Conservation (phyloP, 2,113 vertebrate genomes). For the Cygnus atratus region DNA sequence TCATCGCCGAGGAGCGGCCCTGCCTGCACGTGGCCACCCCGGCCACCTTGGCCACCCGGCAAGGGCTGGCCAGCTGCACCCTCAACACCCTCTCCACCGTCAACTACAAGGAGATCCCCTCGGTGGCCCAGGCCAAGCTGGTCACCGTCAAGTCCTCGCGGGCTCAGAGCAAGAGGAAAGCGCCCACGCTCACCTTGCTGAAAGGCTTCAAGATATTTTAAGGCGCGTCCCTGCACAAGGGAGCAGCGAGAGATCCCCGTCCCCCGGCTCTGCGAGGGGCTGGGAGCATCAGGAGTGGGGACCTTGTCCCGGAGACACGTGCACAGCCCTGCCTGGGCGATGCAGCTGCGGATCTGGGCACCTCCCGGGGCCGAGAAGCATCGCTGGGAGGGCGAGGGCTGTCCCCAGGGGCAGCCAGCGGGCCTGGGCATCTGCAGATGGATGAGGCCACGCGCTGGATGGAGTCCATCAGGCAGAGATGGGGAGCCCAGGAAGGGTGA, state of each 20-base stretch:
- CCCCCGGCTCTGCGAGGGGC: fast-evolving
- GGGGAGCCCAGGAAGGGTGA: neutral
- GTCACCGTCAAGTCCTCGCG: conserved; percentile 90
- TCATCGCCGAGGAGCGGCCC: conserved; percentile 82
- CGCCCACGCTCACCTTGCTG: conserved; percentile 87
- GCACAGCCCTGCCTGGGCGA: neutral
- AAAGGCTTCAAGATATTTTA: conserved; percentile 95
- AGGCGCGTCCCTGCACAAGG: fast-evolving
- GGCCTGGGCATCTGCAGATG: neutral
- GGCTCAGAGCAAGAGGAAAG: conserved; percentile 91
- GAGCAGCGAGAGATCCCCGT: neutral
- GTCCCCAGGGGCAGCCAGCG: neutral
- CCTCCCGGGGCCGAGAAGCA: neutral
- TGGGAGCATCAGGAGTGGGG: neutral
- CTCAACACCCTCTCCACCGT: conserved; percentile 77
- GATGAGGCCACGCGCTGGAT: neutral
- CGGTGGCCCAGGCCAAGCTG: conserved; percentile 89
- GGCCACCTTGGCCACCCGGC: conserved; percentile 41
- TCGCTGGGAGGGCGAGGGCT: fast-evolving
- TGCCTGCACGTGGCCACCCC: conserved; percentile 52
- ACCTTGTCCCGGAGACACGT: neutral
- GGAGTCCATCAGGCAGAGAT: neutral
- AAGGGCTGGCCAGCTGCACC: conserved; percentile 75
- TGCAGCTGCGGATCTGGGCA: neutral
- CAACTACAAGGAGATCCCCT: conserved; percentile 88